phyloP scores from a whole-genome alignment of 2,113 vertebrate genomes.

The Amphilophus citrinellus region DNA sequence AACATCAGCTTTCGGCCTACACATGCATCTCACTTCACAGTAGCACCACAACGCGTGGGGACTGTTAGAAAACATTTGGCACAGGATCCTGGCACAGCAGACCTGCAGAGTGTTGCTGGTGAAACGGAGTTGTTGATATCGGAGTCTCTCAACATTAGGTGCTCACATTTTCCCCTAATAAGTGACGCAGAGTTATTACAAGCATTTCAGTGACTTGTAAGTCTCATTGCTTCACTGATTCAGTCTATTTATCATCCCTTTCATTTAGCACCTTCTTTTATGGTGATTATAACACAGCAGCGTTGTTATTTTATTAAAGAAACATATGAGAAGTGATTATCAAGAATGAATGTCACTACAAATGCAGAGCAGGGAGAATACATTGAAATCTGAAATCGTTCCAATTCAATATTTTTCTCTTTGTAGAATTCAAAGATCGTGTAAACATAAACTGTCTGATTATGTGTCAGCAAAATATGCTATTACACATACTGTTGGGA shows the following conservation, averaged over 20 bases:
- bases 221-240: too few relatives aligned
- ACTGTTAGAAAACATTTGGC: too few relatives aligned
- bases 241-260: background rate
- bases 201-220: background rate
- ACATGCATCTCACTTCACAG: too few relatives aligned
- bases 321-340: background rate
- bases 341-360: background rate
- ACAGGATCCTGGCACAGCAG: background rate
- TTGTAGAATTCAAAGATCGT: too few relatives aligned
- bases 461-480: too few relatives aligned
- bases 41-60: too few relatives aligned
- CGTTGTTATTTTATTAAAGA: background rate
- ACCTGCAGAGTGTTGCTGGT: background rate
- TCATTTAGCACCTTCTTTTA: background rate
- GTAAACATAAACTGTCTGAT: too few relatives aligned
- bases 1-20: too few relatives aligned
- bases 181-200: background rate
- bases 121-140: background rate
- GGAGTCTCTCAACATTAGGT: background rate
- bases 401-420: too few relatives aligned
- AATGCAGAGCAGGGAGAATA: background rate
- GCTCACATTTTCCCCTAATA: accelerated
- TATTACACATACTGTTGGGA: too few relatives aligned
- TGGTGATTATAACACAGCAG: background rate
- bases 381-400: too few relatives aligned